A percentile compares a stretch with the other conserved stretches of the same genome.
Conservation (phyloP, 1,140 invertebrate species). For the Drosophila mayri region DNA sequence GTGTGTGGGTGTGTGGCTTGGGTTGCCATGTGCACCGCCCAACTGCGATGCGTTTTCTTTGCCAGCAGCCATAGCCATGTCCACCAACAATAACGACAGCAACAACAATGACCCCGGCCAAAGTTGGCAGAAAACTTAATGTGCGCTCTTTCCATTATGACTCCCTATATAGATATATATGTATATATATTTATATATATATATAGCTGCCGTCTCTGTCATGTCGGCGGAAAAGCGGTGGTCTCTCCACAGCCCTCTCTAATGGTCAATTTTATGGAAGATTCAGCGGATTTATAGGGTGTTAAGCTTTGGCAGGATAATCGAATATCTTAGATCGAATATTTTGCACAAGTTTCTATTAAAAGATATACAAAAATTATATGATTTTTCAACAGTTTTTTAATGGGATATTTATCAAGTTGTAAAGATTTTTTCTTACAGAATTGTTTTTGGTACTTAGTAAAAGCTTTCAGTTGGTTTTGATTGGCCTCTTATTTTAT, state of each 20-base stretch:
- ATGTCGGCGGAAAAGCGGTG: constrained; percentile 1
- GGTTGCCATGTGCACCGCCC: constrained; percentile 26
- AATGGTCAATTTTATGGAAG: constrained; percentile 10
- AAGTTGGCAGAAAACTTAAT: constrained; percentile 74
- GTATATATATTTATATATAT: background rate
- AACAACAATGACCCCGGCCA: constrained; percentile 59
- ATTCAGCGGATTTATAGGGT: background rate
- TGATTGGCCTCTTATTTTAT: background rate
- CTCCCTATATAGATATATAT: constrained; percentile 6
- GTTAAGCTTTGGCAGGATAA: background rate
- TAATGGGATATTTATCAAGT: too few species aligned
- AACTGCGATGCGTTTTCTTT: constrained; percentile 61
- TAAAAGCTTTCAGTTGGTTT: too few species aligned
- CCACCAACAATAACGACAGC: constrained; percentile 26
- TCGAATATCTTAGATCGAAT: background rate
- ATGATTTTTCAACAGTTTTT: background rate
- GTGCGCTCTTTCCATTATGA: constrained; percentile 60
- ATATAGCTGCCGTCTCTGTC: background rate
- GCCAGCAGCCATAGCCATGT: constrained; percentile 48
- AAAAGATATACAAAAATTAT: background rate
- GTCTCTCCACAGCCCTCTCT: background rate
- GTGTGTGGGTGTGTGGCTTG: constrained; percentile 16
- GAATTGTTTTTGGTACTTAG: too few species aligned
- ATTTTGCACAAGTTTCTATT: background rate
- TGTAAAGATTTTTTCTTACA: too few species aligned